Evolutionary conservation across 2,888 invertebrate species (phyloP).

Genomic region (Drosophila subquinaria): DNA sequence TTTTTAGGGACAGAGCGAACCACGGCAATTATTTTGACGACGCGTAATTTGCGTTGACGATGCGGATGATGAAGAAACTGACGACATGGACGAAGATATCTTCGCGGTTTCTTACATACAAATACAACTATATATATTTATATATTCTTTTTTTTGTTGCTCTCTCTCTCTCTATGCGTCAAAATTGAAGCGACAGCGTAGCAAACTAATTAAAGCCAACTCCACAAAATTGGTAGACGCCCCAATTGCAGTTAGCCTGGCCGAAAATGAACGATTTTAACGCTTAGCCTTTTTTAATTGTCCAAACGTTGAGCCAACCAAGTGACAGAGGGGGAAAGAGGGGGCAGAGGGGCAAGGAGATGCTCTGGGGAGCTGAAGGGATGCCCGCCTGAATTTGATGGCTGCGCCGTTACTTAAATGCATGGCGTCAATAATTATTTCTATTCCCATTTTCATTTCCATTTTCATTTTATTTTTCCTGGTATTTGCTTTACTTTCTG

Average conservation of each 20-base stretch:
- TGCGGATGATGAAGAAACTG: slow-evolving; percentile 67
- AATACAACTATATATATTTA: not conserved
- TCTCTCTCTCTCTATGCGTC: slow-evolving; percentile 37
- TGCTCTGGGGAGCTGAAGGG: not conserved
- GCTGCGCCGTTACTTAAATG: slow-evolving; percentile 55
- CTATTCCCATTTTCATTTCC: slow-evolving; percentile 17
- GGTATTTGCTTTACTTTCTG: slow-evolving; percentile 12
- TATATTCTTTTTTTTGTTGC: slow-evolving; percentile 3
- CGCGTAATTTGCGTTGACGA: slow-evolving; percentile 78
- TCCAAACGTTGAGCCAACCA: slow-evolving; percentile 39
- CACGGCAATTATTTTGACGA: slow-evolving; percentile 80
- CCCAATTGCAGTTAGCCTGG: slow-evolving; percentile 64
- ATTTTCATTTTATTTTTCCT: slow-evolving; percentile 18
- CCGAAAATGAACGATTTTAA: slow-evolving; percentile 76
- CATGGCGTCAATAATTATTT: slow-evolving; percentile 66
- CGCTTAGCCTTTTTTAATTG: slow-evolving; percentile 81
- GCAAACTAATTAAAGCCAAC: slow-evolving; percentile 78
- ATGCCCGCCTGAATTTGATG: slow-evolving; percentile 55
- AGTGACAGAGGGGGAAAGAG: not conserved
- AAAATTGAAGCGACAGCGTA: slow-evolving; percentile 74
- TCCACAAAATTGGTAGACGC: slow-evolving; percentile 21
- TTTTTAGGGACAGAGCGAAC: slow-evolving; percentile 55
- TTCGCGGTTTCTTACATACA: slow-evolving; percentile 52
- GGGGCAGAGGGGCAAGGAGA: not conserved
- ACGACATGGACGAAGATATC: slow-evolving; percentile 43